Conservation (phyloP, 2,888 invertebrate genomes). For the Chydorus sphaericus region DNA sequence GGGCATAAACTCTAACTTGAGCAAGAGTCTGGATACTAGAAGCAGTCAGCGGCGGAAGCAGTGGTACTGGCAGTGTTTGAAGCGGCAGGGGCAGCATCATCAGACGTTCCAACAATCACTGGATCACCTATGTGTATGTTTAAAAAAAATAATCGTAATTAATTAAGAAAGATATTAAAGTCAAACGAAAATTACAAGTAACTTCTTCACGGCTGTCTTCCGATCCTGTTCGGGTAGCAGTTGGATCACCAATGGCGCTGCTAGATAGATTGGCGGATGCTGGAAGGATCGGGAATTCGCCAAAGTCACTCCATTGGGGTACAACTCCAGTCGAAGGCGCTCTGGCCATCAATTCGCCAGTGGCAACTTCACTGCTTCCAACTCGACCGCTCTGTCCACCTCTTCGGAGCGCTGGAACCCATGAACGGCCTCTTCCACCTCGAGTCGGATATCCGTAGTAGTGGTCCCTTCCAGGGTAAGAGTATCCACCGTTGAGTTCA, state of each 20-base stretch:
- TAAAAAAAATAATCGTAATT: no score
- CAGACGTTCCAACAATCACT: slow-evolving; percentile 9
- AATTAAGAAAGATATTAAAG: neutral
- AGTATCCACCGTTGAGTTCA: slow-evolving; percentile 72
- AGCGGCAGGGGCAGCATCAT: no score
- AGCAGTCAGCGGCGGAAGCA: slow-evolving; percentile 16
- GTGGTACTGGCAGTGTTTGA: slow-evolving; percentile 4
- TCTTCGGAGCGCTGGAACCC: neutral
- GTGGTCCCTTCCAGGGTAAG: slow-evolving; percentile 70
- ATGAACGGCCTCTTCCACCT: slow-evolving; percentile 56
- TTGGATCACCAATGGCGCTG: no score
- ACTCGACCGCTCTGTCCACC: neutral
- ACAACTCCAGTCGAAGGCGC: neutral
- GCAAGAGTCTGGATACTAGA: slow-evolving; percentile 56
- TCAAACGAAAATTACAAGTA: neutral
- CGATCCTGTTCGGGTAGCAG: no score
- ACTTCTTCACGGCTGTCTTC: neutral
- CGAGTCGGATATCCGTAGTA: slow-evolving; percentile 77
- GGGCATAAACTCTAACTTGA: no score
- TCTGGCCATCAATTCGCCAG: neutral
- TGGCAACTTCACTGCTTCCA: neutral
- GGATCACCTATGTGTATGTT: neutral
- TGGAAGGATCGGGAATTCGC: neutral
- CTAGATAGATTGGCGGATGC: neutral
- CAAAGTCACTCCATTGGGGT: neutral